Evolutionary conservation across 2,888 invertebrate genomes (phyloP).

Genomic region (Drepana falcataria): DNA sequence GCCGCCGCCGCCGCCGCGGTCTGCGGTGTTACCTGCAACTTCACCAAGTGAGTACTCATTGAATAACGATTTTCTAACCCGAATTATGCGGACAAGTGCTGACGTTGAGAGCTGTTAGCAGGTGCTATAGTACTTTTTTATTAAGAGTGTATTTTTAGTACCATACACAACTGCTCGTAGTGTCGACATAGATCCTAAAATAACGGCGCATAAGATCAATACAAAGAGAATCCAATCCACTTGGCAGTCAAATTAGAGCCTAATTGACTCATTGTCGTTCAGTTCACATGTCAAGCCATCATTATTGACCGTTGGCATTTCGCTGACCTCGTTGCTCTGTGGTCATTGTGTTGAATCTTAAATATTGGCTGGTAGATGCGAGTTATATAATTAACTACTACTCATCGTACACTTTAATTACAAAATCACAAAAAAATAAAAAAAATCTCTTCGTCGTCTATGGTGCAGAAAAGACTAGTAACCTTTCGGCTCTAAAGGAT

Average conservation of each 20-base stretch:
- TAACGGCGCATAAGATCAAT: constrained; percentile 9
- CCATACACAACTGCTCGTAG: neutral
- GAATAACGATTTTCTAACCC: neutral
- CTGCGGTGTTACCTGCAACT: constrained; percentile 59
- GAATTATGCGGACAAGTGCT: neutral
- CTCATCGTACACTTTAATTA: neutral
- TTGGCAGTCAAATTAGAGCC: constrained; percentile 37
- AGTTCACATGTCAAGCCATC: constrained; percentile 58
- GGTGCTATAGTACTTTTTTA: neutral
- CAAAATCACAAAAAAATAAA: no score
- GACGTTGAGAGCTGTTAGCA: neutral
- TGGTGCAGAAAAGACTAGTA: no score
- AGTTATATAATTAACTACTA: constrained; percentile 17
- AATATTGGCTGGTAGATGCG: constrained; percentile 38
- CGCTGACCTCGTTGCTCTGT: constrained; percentile 54
- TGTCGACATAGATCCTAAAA: constrained; percentile 1
- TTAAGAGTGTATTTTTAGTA: neutral
- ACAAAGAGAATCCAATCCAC: constrained; percentile 25
- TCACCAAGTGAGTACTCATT: constrained; percentile 63
- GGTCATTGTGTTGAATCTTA: constrained; percentile 57
- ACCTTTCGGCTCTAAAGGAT: no score
- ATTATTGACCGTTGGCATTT: constrained; percentile 63
- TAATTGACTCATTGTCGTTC: constrained; percentile 63
- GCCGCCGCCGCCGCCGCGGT: constrained; percentile 65
- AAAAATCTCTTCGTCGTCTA: constrained; percentile 2